Conservation (phyloP, 2,113 vertebrate genomes). For the Platichthys flesus region DNA sequence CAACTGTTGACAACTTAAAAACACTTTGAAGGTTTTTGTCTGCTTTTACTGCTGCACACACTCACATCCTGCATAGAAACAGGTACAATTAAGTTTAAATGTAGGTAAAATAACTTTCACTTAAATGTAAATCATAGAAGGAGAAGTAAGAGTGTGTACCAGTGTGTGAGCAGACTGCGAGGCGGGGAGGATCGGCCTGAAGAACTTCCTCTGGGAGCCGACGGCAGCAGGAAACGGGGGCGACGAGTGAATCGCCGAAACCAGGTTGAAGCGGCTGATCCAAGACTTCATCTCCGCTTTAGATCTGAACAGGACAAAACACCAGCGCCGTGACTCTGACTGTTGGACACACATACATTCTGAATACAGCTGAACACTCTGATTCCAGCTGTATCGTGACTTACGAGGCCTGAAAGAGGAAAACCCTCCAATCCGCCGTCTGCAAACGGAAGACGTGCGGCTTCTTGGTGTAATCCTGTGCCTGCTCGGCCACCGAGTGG, state of each 20-base stretch:
- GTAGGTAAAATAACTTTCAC: neutral
- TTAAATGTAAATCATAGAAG: neutral
- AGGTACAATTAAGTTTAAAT: neutral
- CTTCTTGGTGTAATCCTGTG: conserved; percentile 89
- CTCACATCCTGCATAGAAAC: neutral
- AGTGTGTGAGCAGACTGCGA: conserved; percentile 80
- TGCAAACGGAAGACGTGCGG: conserved; percentile 91
- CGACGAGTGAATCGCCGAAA: conserved; percentile 89
- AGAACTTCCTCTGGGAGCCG: conserved; percentile 89
- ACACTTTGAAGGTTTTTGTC: no score
- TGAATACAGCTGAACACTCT: neutral
- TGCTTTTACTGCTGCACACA: neutral
- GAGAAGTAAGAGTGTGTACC: conserved; percentile 68
- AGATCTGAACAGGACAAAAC: conserved; percentile 74
- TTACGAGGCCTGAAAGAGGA: conserved; percentile 92
- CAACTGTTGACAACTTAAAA: no score
- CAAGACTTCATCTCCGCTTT: conserved; percentile 90
- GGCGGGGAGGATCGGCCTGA: conserved; percentile 87
- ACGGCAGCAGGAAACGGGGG: conserved; percentile 91
- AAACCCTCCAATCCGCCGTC: conserved; percentile 91
- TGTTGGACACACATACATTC: neutral
- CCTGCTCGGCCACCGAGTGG: conserved; percentile 88
- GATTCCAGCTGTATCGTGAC: conserved; percentile 53
- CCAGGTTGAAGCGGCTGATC: conserved; percentile 91
- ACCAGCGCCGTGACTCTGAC: neutral